Evolutionary conservation across 2,888 invertebrate species (phyloP), one percentile per base, ranked within the genome.

Genomic region (Standfussiana lucernea): DNA sequence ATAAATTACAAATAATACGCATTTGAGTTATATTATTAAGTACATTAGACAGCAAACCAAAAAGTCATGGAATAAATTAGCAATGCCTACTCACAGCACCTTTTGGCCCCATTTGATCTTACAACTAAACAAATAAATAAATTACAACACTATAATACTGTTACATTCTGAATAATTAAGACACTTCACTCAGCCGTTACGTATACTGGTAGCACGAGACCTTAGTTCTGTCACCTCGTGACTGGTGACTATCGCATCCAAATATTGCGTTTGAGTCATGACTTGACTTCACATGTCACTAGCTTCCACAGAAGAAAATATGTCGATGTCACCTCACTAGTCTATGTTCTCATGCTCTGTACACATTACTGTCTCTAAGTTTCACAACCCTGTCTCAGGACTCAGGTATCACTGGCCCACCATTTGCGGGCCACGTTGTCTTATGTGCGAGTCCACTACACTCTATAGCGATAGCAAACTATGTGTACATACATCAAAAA

Each of bases 111-210:
- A 93, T 88, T 88, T 90, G 88, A 89, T 82, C 82, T 87, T 91
- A 90, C 35, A 80, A 76, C 87, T 90, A 91, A 89, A 89, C 84
- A 82, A 94, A 94, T 95, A 95, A 93, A 92, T 95, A 90, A 89
- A 92, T 94, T 94, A 95, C 40, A 78, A 35, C 73, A 56, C 81
- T 89, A 93, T 95, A 96, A 96, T 96, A 96, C 96, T 96, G 96
- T 89, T 90, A 90, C 85, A 91, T 94, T 93, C 88, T 86, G 76
- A 85, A 85, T 67, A 73, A 82, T 79, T 90, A 91, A 92, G 92
- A 93, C 93, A 92, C 92, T 89, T 90, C 80, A 88, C 83, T 94
- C 94, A 94, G 93, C 94, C 93, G 85, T 72, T 71, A 81, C 79
- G 72, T 86, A 77, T 82, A 76, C 77, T 74, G 72, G 69, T 74